Percentiles rank a stretch among this genome's conserved stretches.
Conservation (phyloP, 2,888 invertebrate genomes). For the Erannis defoliaria region DNA sequence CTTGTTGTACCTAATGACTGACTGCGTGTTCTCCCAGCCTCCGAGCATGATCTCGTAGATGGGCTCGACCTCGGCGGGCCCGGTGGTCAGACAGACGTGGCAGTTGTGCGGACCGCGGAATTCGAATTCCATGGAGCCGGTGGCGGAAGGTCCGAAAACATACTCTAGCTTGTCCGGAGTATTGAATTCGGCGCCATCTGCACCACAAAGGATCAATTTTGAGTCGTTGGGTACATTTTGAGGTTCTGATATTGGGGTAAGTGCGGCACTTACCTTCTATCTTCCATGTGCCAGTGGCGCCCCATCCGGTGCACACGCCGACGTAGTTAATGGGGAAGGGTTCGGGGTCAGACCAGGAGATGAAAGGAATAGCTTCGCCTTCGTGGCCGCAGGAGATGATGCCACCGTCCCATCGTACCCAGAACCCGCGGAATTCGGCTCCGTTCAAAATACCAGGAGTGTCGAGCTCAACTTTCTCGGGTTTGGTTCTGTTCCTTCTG, state of each 20-base stretch:
- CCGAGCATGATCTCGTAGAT: conserved; percentile 90
- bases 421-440: conserved; percentile 93
- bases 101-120: conserved; percentile 89
- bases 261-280: conserved; percentile 88
- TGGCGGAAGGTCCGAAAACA: conserved; percentile 84
- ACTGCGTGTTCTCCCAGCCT: conserved; percentile 89
- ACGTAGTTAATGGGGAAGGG: conserved; percentile 90
- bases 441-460: conserved; percentile 91
- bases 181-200: conserved; percentile 85
- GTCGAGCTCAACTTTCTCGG: conserved; percentile 90
- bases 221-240: conserved; percentile 83
- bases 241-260: conserved; percentile 17
- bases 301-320: conserved; percentile 95
- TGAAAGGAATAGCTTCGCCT: conserved; percentile 90
- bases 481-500: conserved; percentile 91
- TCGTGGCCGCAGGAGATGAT: conserved; percentile 91
- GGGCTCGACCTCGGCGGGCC: conserved; percentile 85
- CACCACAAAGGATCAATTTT: conserved; percentile 64
- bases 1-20: conserved; percentile 88
- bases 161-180: conserved; percentile 87
- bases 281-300: conserved; percentile 93
- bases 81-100: conserved; percentile 87
- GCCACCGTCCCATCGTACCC: conserved; percentile 92
- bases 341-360: conserved; percentile 90
- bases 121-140: conserved; percentile 84